Evolutionary conservation across 2,888 invertebrate genomes (phyloP), one percentile per base, ranked within the genome.

Genomic region (Nomada fabriciana): DNA sequence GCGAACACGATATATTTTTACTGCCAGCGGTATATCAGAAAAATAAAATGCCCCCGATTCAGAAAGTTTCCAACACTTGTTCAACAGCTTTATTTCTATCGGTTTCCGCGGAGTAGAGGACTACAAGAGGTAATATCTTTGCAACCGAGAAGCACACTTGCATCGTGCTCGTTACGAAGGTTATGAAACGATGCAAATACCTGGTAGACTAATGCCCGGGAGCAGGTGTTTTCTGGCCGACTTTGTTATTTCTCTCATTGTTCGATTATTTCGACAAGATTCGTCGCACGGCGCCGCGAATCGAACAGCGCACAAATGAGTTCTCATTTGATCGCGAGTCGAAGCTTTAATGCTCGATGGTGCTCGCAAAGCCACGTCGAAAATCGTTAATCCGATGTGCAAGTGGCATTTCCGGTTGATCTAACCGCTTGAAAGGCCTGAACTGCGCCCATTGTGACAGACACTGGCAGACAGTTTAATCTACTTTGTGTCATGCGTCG

Each of bases 321-420:
- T 65, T 72, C 53, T 23, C 65, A 43, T 52, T 50, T 53, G 43
- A 70, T 53, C 47, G 23, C 1, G 36, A 50, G 9, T 63, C 42
- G 20, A 42, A 10, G 47, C 15, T 60, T n/a, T 23, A 55, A 64
- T 23, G n/a, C 20, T 18, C 50, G 57, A 2, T 29, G 5, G 63
- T 68, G 42, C 61, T 23, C 20, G 29, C 29, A 23, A 67, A 63
- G 64, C 18, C 67, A 67, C 20, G 71, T 77, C 83, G 67, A 79
- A 86, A 82, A 82, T 83, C 82, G 82, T 77, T 88, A 77, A 82
- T 80, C 76, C 67, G 77, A 80, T 85, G 83, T 65, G 74, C 78
- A 74, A 86, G 79, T 83, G 81, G 82, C 79, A 84, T 81, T 89
- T 89, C 84, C 87, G 83, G 86, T 84, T 86, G 88, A 89, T 86